These are phyloP conservation scores for Atta texana DNA, from an alignment of 1,140 invertebrate genomes.

Conservation along the genomic window DNA sequence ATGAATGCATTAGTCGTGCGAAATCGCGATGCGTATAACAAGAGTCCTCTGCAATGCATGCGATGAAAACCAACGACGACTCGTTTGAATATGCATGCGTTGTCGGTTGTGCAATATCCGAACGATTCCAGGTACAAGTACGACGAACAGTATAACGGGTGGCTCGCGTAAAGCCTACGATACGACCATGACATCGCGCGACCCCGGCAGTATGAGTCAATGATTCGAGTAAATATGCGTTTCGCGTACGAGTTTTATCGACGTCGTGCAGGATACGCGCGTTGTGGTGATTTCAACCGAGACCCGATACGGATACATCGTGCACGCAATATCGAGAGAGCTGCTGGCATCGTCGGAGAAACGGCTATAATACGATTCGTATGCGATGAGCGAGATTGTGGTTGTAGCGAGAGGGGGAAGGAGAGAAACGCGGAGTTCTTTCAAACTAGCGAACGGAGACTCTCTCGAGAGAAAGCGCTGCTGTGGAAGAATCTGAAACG, in stretches of 20 bases:
- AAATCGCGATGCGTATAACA: conserved; percentile 57
- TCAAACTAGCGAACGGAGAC: neutral
- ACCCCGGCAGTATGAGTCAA: neutral
- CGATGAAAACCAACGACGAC: conserved; percentile 45
- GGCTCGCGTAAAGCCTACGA: conserved; percentile 25
- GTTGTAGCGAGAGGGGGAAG: neutral
- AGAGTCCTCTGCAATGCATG: conserved; percentile 41
- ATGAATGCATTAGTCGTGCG: conserved; percentile 54
- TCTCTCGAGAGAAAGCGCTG: conserved; percentile 7
- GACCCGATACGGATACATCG: conserved; percentile 28
- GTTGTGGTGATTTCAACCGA: conserved; percentile 11
- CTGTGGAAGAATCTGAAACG: conserved; percentile 33
- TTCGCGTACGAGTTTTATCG: conserved; percentile 51
- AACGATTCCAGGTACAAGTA: conserved; percentile 47
- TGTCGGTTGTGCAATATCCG: conserved; percentile 38
- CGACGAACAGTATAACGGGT: conserved; percentile 9
- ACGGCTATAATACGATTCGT: conserved; percentile 27
- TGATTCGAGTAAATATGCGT: neutral
- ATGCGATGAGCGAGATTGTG: conserved; percentile 29
- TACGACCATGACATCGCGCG: conserved; percentile 12
- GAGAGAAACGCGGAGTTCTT: conserved; percentile 21
- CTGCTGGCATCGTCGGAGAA: neutral
- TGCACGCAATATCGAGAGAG: conserved; percentile 33
- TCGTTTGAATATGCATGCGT: conserved; percentile 54
- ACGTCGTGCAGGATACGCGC: neutral